phyloP scores from a whole-genome alignment of 1,140 invertebrate species.

The Aphelinus certus region DNA sequence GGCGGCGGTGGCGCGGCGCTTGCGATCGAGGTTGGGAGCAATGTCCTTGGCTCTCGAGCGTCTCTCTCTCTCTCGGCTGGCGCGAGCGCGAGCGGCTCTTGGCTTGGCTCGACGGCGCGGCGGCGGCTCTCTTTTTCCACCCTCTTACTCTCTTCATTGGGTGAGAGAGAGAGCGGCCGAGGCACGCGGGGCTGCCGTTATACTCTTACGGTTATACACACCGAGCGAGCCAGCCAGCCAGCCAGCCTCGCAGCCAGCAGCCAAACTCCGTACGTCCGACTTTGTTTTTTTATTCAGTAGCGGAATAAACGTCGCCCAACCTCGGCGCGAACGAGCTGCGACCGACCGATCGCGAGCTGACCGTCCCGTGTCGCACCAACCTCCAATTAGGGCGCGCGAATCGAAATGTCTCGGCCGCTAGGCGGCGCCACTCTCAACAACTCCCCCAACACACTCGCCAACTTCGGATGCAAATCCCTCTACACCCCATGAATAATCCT shows the following conservation, averaged over 20 bases:
- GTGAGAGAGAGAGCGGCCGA: neutral
- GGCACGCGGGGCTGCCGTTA: slow-evolving; percentile 38
- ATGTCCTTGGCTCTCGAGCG: slow-evolving; percentile 24
- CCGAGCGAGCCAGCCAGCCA: neutral
- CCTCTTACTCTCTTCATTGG: slow-evolving; percentile 12
- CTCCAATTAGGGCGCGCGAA: no score
- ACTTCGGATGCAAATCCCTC: no score
- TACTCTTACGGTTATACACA: slow-evolving; percentile 34
- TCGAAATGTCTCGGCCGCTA: no score
- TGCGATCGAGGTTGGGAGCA: slow-evolving; percentile 35
- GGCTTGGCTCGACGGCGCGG: neutral
- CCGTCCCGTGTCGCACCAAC: neutral
- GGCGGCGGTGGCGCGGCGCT: neutral
- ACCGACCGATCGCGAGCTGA: neutral
- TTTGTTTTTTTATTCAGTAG: slow-evolving; percentile 25
- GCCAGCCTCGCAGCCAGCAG: no score
- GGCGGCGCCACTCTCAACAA: no score
- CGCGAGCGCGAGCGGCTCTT: neutral
- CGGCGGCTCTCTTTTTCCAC: slow-evolving; percentile 23
- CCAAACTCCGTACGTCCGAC: slow-evolving; percentile 5
- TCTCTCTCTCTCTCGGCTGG: neutral
- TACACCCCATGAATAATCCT: no score
- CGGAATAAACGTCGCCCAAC: neutral
- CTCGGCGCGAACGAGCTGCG: no score
- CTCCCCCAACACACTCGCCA: no score